A percentile compares a stretch with the other conserved stretches of the same genome.
Evolutionary conservation across 2,113 vertebrate species (phyloP).

Genomic region (Raja brachyura): DNA sequence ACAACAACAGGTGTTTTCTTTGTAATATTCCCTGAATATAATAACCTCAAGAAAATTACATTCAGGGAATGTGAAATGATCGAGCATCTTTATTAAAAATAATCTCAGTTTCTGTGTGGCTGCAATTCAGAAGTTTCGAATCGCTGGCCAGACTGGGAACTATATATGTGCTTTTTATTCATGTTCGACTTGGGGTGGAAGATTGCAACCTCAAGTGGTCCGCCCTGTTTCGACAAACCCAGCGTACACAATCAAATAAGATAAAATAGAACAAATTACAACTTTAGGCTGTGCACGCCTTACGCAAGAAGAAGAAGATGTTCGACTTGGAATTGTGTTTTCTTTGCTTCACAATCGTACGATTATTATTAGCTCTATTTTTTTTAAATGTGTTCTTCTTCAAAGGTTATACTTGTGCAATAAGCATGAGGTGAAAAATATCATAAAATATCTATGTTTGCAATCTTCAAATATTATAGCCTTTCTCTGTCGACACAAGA

Average conservation of each 20-base stretch:
- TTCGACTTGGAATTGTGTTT: not conserved
- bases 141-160: too few relatives aligned
- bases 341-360: not conserved
- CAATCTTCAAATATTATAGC: not conserved
- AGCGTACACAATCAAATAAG: too few relatives aligned
- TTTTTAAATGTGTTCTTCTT: not conserved
- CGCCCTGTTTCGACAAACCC: too few relatives aligned
- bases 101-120: not conserved
- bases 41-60: slow-evolving; percentile 20
- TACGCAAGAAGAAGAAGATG: too few relatives aligned
- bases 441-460: not conserved
- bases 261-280: too few relatives aligned
- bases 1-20: not conserved
- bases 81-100: not conserved
- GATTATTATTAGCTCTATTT: not conserved
- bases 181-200: too few relatives aligned
- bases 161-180: too few relatives aligned
- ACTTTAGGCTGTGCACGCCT: too few relatives aligned
- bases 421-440: not conserved
- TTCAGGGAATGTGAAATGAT: not conserved
- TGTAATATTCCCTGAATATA: not conserved
- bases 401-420: not conserved
- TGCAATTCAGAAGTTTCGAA: too few relatives aligned
- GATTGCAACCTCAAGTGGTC: too few relatives aligned
- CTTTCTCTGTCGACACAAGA: not conserved